Evolutionary conservation across 2,888 invertebrate genomes (phyloP), one percentile per base, ranked within the genome.

Genomic region (Temnothorax unifasciatus): DNA sequence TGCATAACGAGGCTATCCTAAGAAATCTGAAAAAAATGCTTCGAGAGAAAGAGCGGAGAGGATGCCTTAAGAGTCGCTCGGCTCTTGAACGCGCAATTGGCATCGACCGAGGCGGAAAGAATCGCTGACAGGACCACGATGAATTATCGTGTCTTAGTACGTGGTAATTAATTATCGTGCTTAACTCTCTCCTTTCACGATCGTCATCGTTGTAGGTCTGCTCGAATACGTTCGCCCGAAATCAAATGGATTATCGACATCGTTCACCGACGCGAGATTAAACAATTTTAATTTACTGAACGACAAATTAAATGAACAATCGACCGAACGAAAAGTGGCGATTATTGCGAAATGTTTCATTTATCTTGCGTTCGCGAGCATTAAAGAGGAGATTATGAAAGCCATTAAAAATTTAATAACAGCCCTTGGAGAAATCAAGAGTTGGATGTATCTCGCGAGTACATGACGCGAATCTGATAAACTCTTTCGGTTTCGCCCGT

Each of bases 1-100:
- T 88, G 90, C 86, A 87, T 91, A 92, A 91, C 90, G 89, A 91
- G 88, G 84, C 88, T 87, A 86, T 91, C 91, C 91, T 87, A 85
- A 88, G 92, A 92, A 92, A 86, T 87, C 73, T 44, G 57, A 64
- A 68, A 84, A 74, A 85, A 73, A 61, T 11, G 21, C 13, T n/a
- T 21, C 6, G 21, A 18, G 50, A 69, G 54, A 29, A 57, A n/a
- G 47, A 47, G 59, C 29, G n/a, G 69, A 41, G 25, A 68, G 57
- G 84, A 74, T 18, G 82, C 82, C 38, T 44, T 21, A 38, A 64
- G 38, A 64, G 52, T 64, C 81, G 57, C 57, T 71, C 44, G 82
- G 82, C 59, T 59, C 44, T 66, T 86, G 73, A 87, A 90, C 90
- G 90, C 86, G 85, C 88, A 90, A 90, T 90, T 90, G 90, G 83